Percentiles rank a stretch among this genome's conserved stretches.
Conservation (phyloP, 2,113 vertebrate genomes). For the Hymenochirus boettgeri region DNA sequence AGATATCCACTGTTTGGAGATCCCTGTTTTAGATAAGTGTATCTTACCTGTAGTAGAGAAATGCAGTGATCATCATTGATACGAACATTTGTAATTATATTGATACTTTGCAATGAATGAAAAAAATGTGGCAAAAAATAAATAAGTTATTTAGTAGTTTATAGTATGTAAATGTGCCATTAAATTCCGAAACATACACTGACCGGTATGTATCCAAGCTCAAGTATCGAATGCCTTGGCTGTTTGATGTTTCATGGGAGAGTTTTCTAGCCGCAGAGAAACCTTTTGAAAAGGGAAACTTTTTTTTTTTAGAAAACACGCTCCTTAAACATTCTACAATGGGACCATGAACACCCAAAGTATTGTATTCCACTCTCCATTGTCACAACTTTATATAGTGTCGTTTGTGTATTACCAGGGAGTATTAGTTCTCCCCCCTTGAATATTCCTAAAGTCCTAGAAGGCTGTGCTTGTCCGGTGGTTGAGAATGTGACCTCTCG, state of each 20-base stretch:
- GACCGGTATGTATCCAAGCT: too few species aligned
- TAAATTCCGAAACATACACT: too few species aligned
- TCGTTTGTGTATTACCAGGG: conserved; percentile 47
- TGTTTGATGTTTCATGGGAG: conserved; percentile 8
- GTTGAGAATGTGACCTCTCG: conserved; percentile 51
- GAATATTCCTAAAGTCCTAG: conserved; percentile 39
- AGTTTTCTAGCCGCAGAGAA: neutral
- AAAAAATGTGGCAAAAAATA: too few species aligned
- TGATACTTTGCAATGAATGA: too few species aligned
- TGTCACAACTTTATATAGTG: conserved; percentile 24
- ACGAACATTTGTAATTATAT: too few species aligned
- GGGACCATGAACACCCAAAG: neutral
- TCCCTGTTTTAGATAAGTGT: too few species aligned
- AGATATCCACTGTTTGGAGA: too few species aligned
- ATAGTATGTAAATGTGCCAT: too few species aligned
- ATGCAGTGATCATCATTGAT: too few species aligned
- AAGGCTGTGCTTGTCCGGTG: conserved; percentile 38
- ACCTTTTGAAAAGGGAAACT: neutral
- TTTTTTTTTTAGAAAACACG: conserved; percentile 5
- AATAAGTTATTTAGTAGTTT: too few species aligned
- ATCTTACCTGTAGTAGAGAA: too few species aligned
- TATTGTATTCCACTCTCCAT: conserved; percentile 44
- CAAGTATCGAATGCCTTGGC: conserved; percentile 2
- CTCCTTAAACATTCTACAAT: neutral
- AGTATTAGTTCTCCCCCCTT: conserved; percentile 42